Evolutionary conservation across 2,113 vertebrate species (phyloP).

Genomic region (Siniperca chuatsi): DNA sequence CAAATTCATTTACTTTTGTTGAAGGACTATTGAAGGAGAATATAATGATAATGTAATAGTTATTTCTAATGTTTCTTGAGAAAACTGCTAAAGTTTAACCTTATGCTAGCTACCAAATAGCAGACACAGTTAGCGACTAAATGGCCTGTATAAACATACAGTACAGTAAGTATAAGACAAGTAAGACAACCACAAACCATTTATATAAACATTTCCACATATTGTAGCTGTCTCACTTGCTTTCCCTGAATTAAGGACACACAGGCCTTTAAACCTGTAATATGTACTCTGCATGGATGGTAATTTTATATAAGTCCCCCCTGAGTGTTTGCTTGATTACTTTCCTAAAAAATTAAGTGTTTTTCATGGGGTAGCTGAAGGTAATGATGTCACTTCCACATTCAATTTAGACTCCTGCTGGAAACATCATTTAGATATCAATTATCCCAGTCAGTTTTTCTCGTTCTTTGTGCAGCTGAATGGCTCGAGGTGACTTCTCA

Average conservation of each 20-base stretch:
- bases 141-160: background rate
- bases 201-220: background rate
- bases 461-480: constrained; percentile 12
- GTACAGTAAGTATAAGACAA: background rate
- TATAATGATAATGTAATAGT: background rate
- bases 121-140: background rate
- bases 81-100: background rate
- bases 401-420: constrained; percentile 51
- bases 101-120: background rate
- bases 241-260: background rate
- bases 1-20: background rate
- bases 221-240: background rate
- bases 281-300: background rate
- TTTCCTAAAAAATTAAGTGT: constrained; percentile 33
- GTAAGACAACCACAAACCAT: background rate
- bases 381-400: constrained; percentile 61
- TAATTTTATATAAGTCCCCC: constrained; percentile 16
- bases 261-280: background rate
- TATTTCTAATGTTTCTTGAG: background rate
- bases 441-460: constrained; percentile 55
- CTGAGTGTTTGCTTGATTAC: constrained; percentile 40
- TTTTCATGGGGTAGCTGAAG: constrained; percentile 27
- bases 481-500: constrained; percentile 52
- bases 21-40: background rate
- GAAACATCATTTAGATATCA: constrained; percentile 67